Percentiles rank a stretch among this genome's conserved stretches.
phyloP scores from a whole-genome alignment of 1,140 invertebrate species.

The Bombus polaris region DNA sequence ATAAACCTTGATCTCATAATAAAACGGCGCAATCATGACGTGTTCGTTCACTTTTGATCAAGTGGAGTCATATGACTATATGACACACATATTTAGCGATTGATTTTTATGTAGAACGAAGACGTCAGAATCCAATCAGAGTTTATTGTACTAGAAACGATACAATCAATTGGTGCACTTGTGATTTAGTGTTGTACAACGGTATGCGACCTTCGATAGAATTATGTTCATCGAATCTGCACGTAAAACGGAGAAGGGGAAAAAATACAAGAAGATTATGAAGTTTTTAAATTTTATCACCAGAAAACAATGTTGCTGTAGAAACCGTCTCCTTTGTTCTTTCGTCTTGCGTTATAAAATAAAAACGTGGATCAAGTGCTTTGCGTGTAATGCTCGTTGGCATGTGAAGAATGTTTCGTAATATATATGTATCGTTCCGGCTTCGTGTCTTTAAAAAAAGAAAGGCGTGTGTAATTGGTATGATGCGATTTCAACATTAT shows the following conservation, averaged over 20 bases:
- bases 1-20: constrained; percentile 48
- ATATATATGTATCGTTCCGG: constrained; percentile 14
- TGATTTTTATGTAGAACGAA: constrained; percentile 4
- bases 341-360: background rate
- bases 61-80: background rate
- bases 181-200: constrained; percentile 37
- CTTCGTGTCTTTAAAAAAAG: constrained; percentile 14
- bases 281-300: constrained; percentile 49
- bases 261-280: constrained; percentile 14
- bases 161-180: constrained; percentile 51
- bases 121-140: constrained; percentile 41
- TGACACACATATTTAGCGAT: background rate
- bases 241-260: background rate
- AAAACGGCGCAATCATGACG: constrained; percentile 22
- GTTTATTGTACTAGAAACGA: constrained; percentile 52
- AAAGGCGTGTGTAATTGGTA: constrained; percentile 9
- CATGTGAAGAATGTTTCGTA: constrained; percentile 37
- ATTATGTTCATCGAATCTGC: constrained; percentile 29
- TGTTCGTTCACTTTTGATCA: constrained; percentile 12
- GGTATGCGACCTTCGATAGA: constrained; percentile 18
- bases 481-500: constrained; percentile 10
- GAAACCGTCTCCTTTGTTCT: background rate
- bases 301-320: background rate
- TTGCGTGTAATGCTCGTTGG: constrained; percentile 39
- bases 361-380: constrained; percentile 14